A percentile compares a stretch with the other conserved stretches of the same genome.
phyloP scores from a whole-genome alignment of 2,888 invertebrate species.

The Cactoblastis cactorum region DNA sequence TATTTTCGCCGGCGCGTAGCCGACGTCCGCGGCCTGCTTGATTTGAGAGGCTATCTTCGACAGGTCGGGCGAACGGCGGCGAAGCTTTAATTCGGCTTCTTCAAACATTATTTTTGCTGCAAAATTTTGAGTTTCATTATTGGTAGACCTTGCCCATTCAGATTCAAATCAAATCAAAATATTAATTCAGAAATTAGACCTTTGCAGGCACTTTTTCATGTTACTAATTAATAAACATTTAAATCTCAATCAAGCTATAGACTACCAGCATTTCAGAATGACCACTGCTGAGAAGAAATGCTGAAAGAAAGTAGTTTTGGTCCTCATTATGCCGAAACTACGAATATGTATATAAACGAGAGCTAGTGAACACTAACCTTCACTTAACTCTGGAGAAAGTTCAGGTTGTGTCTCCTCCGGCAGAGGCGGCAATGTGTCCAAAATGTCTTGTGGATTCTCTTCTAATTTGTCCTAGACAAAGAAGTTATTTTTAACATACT shows the following conservation, averaged over 20 bases:
- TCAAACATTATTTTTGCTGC: constrained; percentile 88
- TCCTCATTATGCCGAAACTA: too few species aligned
- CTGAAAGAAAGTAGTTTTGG: too few species aligned
- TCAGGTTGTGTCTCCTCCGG: constrained; percentile 63
- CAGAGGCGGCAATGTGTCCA: constrained; percentile 72
- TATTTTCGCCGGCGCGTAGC: constrained; percentile 89
- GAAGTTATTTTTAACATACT: neutral
- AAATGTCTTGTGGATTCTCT: constrained; percentile 66
- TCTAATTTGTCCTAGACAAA: constrained; percentile 43
- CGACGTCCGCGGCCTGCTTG: constrained; percentile 87
- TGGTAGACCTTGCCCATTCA: too few species aligned
- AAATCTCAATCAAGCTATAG: too few species aligned
- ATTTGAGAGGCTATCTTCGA: constrained; percentile 87
- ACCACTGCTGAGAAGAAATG: too few species aligned
- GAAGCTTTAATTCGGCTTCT: constrained; percentile 83
- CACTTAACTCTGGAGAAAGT: constrained; percentile 81
- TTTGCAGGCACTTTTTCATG: too few species aligned
- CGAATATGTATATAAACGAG: too few species aligned
- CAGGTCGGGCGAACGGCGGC: constrained; percentile 86
- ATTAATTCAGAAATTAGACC: too few species aligned
- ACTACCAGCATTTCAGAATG: too few species aligned
- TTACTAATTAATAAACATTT: too few species aligned
- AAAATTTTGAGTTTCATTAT: too few species aligned
- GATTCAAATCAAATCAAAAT: too few species aligned
- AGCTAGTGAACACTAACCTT: neutral